Evolutionary conservation across 2,113 vertebrate species (phyloP).

Genomic region (Sturnira hondurensis): DNA sequence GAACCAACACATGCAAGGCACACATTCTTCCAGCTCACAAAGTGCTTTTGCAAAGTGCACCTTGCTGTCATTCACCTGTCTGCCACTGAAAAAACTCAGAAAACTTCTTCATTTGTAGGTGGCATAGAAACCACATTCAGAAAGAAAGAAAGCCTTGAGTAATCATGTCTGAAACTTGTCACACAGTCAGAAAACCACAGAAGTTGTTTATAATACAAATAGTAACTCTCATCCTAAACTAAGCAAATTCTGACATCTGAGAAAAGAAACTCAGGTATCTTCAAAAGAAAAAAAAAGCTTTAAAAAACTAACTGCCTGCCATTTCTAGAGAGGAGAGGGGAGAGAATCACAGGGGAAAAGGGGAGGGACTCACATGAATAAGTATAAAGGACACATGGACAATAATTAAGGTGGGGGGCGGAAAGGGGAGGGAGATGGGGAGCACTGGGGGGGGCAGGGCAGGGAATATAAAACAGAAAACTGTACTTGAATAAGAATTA

Average conservation of each 20-base stretch:
- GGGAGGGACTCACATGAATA: too few relatives aligned
- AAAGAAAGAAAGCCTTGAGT: background rate
- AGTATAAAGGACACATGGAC: too few relatives aligned
- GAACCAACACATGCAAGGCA: background rate
- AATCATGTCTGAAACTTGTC: background rate
- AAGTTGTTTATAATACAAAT: background rate
- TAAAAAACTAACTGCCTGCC: constrained; percentile 49
- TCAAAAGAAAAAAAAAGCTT: constrained; percentile 33
- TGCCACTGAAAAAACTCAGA: background rate
- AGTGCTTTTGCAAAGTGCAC: background rate
- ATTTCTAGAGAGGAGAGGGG: too few relatives aligned
- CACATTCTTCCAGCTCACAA: background rate
- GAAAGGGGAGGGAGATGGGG: too few relatives aligned
- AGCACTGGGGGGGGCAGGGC: too few relatives aligned
- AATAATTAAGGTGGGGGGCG: too few relatives aligned
- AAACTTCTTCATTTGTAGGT: background rate
- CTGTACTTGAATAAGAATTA: too few relatives aligned
- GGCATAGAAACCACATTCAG: background rate
- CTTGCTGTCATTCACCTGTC: background rate
- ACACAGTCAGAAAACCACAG: background rate
- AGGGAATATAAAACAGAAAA: too few relatives aligned
- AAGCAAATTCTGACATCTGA: background rate
- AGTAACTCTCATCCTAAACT: background rate
- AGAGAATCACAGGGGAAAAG: too few relatives aligned
- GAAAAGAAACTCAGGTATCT: background rate